Base-by-base conservation (phyloP, 2,888 invertebrate genomes). In the Dynastes hyllus region DNA sequence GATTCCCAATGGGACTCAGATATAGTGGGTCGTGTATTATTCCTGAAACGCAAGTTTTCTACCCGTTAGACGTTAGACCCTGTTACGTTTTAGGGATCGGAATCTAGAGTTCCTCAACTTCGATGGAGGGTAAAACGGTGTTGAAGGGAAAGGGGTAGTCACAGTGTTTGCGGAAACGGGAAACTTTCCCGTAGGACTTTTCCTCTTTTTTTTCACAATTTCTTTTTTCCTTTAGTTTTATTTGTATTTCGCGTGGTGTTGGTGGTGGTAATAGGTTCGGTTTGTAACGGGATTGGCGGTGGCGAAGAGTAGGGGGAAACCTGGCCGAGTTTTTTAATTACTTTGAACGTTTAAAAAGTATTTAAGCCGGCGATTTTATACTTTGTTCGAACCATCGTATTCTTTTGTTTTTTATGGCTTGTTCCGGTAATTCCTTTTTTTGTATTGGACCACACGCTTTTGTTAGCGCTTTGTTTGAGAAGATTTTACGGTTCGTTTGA, bases 291-390 rank as follows among this genome's bases (percentile, higher is more conserved):
- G 45, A 37, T 45, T 45, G 45, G 45, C 11, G 45, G 45, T 8
- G 45, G 9, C 45, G 45, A 5, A 37, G 5, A 5, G 32, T 37
- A 37, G 32, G 32, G 32, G 32, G 32, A 37, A 5, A 37, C 32
- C 32, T 63, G 63, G 63, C 69, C 29, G 51, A 69, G 13, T 69
- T 69, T 69, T 67, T 69, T 69, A 69, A 69, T 69, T 69, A 51
- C 69, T 8, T 8, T 1, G 13, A 27, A 13, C 69, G 69, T 51
- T 69, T 69, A 69, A 69, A 69, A 69, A 51, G 51, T 40, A 51
- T 51, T 51, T 51, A 51, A 69, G 51, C 51, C 63, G 63, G 63
- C 63, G 29, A 13, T 13, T 63, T 32, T 29, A 8, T 27, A 11
- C 29, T 29, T 32, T 63, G 55, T 58, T 58, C 8, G 55, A 27